These are phyloP conservation scores for Aspidiotus rigidus DNA, from an alignment of 2,888 invertebrate species.

Conservation along the genomic window DNA sequence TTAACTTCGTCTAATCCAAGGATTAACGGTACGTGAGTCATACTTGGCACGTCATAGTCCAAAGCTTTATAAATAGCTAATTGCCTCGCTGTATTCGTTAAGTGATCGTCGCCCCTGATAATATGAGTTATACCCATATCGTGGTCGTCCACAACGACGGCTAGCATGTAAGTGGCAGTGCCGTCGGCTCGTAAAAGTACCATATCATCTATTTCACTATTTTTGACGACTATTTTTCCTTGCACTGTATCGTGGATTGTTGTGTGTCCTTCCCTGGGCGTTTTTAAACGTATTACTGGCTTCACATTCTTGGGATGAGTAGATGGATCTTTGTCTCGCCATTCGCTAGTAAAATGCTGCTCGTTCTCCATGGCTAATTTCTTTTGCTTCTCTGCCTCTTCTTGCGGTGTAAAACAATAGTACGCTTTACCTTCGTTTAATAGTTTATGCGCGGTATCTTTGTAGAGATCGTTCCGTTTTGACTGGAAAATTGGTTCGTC, in stretches of 20 bases:
- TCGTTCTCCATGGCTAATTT: background rate
- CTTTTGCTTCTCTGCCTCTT: background rate
- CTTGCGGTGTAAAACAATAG: conserved; percentile 58
- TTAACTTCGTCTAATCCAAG: background rate
- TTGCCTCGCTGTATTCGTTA: background rate
- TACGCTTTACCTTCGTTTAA: conserved; percentile 70
- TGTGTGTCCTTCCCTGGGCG: background rate
- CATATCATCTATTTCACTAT: conserved; percentile 80
- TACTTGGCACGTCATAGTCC: background rate
- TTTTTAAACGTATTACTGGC: background rate
- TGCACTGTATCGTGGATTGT: conserved; percentile 66
- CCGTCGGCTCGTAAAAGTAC: conserved; percentile 88
- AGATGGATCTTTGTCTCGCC: background rate
- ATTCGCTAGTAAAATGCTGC: background rate
- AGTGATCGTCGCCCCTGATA: conserved; percentile 72
- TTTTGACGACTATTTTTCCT: conserved; percentile 64
- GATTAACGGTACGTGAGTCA: background rate
- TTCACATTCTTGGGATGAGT: background rate
- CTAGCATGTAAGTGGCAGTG: conserved; percentile 93
- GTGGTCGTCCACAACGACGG: conserved; percentile 96
- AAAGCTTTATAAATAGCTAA: background rate
- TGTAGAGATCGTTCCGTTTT: conserved; percentile 66
- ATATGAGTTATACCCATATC: conserved; percentile 90
- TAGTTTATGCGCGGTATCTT: conserved; percentile 55
- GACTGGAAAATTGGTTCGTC: conserved; percentile 80